These are phyloP conservation scores for Podabrus alpinus DNA, from an alignment of 2,888 invertebrate genomes.

Conservation along the genomic window DNA sequence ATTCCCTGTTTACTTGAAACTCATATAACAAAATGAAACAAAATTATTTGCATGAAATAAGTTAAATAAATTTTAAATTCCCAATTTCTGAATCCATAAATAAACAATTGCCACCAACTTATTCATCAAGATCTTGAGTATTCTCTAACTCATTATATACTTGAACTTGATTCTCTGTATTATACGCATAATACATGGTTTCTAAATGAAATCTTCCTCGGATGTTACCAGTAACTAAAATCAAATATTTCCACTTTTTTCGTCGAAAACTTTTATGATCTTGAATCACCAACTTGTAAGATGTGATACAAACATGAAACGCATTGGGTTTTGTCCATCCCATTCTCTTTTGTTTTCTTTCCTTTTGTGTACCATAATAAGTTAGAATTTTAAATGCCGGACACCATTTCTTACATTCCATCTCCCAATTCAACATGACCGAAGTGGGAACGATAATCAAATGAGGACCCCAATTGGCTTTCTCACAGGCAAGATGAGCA, in stretches of 20 bases:
- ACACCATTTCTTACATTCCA: slow-evolving; percentile 99
- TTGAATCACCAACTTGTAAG: slow-evolving; percentile 96
- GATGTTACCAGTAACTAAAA: no score
- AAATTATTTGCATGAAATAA: no score
- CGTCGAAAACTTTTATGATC: slow-evolving; percentile 97
- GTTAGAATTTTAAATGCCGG: slow-evolving; percentile 98
- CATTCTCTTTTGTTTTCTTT: slow-evolving; percentile 85
- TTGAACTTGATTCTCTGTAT: slow-evolving; percentile 99
- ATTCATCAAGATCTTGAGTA: no score
- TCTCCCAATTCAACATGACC: slow-evolving; percentile 99
- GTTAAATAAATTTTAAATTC: no score
- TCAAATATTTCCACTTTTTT: slow-evolving; percentile 98
- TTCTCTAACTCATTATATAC: no score
- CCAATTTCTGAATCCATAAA: no score
- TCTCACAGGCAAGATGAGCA: slow-evolving; percentile 91
- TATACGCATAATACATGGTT: slow-evolving; percentile 99
- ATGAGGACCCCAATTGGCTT: slow-evolving; percentile 97
- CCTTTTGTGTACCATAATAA: slow-evolving; percentile 96
- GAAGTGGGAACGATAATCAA: slow-evolving; percentile 98
- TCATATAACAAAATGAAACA: no score
- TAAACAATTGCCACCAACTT: no score
- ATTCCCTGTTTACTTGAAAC: no score
- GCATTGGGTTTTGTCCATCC: slow-evolving; percentile 99
- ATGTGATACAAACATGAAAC: slow-evolving; percentile 97
- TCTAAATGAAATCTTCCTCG: no score